Evolutionary conservation across 1,140 invertebrate genomes (phyloP).

Genomic region (Neodiprion fabricii): DNA sequence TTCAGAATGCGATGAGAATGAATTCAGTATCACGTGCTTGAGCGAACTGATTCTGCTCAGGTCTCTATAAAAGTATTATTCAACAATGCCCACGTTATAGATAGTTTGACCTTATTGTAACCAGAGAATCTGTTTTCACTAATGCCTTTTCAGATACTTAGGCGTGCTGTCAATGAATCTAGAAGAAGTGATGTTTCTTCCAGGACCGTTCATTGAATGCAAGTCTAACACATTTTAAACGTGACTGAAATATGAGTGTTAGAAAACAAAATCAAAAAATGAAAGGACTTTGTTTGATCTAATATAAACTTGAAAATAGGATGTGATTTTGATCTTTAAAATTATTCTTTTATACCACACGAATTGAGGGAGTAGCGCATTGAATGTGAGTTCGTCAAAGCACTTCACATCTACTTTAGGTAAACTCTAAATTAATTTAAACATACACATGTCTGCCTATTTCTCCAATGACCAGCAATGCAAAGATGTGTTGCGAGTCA

Average conservation of each 20-base stretch:
- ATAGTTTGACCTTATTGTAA: conserved; percentile 8
- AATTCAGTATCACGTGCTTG: conserved; percentile 77
- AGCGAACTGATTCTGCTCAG: conserved; percentile 78
- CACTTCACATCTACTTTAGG: no score
- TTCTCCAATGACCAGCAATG: conserved; percentile 93
- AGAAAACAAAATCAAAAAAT: no score
- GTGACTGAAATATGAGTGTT: no score
- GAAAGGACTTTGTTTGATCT: no score
- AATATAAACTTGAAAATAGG: no score
- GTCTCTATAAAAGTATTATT: conserved; percentile 70
- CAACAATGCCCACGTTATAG: background rate
- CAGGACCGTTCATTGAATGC: background rate
- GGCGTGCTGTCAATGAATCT: no score
- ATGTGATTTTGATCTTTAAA: no score
- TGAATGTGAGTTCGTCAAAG: no score
- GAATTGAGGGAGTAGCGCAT: no score
- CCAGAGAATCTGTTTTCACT: conserved; percentile 22
- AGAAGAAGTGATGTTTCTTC: no score
- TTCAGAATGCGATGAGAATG: conserved; percentile 80
- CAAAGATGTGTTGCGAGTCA: conserved; percentile 90
- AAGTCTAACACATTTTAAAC: background rate
- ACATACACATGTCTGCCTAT: conserved; percentile 92
- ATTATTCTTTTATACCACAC: no score
- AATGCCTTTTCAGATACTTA: conserved; percentile 17
- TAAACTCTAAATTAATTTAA: background rate